These are phyloP conservation scores for Lampris incognitus DNA, from an alignment of 2,113 vertebrate species.

Conservation along the genomic window DNA sequence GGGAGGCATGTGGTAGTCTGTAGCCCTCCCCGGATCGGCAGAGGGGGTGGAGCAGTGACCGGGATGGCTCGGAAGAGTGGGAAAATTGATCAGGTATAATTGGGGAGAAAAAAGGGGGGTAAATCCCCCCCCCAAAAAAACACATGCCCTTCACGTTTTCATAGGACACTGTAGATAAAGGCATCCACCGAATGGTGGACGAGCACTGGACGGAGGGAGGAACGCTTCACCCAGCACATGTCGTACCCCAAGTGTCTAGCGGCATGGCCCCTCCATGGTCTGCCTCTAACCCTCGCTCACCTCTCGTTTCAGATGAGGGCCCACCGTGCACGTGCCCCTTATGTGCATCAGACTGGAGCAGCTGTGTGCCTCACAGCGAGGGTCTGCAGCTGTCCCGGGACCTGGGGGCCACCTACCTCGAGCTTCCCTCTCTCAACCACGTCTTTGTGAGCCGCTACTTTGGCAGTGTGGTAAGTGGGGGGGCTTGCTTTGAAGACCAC, in stretches of 20 bases:
- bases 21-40: no score
- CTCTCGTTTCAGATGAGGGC: conserved; percentile 82
- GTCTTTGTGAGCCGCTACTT: conserved; percentile 95
- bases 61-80: no score
- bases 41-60: no score
- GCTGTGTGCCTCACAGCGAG: conserved; percentile 90
- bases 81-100: no score
- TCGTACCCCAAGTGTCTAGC: not conserved
- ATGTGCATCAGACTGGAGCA: conserved; percentile 92
- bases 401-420: conserved; percentile 93
- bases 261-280: not conserved
- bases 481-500: not conserved
- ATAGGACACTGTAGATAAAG: not conserved
- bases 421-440: conserved; percentile 91
- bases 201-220: no score
- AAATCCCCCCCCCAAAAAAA: not conserved
- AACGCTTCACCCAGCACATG: not conserved
- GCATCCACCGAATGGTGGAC: not conserved
- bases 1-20: no score
- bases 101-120: no score
- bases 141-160: not conserved
- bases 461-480: conserved; percentile 90
- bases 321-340: conserved; percentile 93
- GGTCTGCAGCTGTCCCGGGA: conserved; percentile 94
- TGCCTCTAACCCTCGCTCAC: conserved; percentile 1